phyloP scores from a whole-genome alignment of 35 echinoderm and acorn worm genomes.

The Heliocidaris erythrogramma region DNA sequence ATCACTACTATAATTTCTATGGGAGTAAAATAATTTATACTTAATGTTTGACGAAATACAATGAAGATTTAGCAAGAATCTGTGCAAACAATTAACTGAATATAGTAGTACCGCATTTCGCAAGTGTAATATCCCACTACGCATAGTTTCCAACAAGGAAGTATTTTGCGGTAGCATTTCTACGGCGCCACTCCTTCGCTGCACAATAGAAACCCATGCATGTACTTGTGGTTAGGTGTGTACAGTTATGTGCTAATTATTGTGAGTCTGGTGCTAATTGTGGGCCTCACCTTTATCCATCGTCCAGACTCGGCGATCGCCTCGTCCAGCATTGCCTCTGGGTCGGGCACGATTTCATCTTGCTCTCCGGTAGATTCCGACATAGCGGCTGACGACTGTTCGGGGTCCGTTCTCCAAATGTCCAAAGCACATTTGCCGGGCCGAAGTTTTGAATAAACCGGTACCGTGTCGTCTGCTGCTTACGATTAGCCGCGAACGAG shows the following conservation, averaged over 20 bases:
- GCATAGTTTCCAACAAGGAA: conserved; percentile 15
- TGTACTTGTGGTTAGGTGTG: background rate
- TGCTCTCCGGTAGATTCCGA: background rate
- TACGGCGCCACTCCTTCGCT: conserved; percentile 5
- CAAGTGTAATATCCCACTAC: background rate
- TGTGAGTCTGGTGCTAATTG: background rate
- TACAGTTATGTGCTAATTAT: background rate
- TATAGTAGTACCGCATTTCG: too few relatives aligned
- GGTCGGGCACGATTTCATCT: conserved; percentile 14
- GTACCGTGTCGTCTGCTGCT: background rate
- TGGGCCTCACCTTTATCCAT: conserved; percentile 6
- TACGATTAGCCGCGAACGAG: background rate
- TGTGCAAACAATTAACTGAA: background rate
- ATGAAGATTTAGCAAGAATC: background rate
- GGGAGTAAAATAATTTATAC: too few relatives aligned
- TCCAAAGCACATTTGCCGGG: background rate
- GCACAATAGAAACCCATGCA: background rate
- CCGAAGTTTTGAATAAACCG: background rate
- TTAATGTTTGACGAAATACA: background rate
- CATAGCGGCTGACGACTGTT: background rate
- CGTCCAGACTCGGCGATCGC: conserved; percentile 1
- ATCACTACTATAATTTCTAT: background rate
- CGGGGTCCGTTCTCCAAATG: background rate
- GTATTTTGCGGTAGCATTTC: background rate
- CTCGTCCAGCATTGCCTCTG: conserved; percentile 31